A percentile compares a stretch with the other conserved stretches of the same genome.
Conservation (phyloP, 2,888 invertebrate species). For the Esperia sulphurella region DNA sequence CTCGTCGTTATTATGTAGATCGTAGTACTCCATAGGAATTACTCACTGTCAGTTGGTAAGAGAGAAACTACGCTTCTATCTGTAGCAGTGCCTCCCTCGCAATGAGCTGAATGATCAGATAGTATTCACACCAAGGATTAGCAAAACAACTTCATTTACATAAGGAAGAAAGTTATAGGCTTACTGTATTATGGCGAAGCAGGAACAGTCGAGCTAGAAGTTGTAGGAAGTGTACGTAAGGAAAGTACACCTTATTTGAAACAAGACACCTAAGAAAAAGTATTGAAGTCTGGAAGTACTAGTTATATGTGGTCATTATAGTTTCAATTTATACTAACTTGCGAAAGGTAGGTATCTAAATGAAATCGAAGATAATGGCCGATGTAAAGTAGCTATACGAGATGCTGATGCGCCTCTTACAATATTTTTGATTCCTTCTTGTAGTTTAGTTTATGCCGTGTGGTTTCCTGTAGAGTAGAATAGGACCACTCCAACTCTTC, state of each 20-base stretch:
- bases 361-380: too few species aligned
- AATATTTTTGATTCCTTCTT: too few species aligned
- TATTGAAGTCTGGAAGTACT: too few species aligned
- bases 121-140: constrained; percentile 1
- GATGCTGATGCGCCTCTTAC: too few species aligned
- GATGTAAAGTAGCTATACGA: too few species aligned
- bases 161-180: neutral
- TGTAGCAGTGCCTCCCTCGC: neutral
- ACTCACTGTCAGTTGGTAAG: neutral
- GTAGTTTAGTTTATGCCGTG: too few species aligned
- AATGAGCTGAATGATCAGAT: neutral
- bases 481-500: too few species aligned
- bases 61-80: too few species aligned
- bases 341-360: too few species aligned
- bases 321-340: too few species aligned
- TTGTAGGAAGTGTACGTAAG: neutral
- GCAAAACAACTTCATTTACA: neutral
- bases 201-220: neutral
- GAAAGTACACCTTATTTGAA: neutral
- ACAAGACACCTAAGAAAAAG: neutral
- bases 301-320: too few species aligned
- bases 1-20: neutral
- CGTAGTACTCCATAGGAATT: neutral
- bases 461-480: too few species aligned
- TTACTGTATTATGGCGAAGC: neutral